phyloP scores from a whole-genome alignment of 1,140 invertebrate species.

The Oncopodura yosiiana region DNA sequence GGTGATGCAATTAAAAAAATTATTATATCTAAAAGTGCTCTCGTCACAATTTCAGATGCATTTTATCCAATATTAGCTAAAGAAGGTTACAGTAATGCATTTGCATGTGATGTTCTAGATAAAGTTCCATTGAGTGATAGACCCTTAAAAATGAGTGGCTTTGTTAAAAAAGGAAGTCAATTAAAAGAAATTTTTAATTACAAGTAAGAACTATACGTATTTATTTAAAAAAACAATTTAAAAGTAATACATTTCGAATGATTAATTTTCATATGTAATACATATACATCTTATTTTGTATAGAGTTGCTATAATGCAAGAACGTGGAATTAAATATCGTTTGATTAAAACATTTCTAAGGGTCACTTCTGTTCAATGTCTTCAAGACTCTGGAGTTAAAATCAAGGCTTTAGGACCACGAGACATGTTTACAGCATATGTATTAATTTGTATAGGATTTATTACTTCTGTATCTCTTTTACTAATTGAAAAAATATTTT shows the following conservation, averaged over 20 bases:
- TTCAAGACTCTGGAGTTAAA: not conserved
- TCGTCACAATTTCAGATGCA: slow-evolving; percentile 19
- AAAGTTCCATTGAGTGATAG: not conserved
- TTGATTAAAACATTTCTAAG: slow-evolving; percentile 12
- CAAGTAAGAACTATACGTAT: no score
- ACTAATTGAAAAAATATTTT: not conserved
- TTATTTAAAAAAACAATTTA: no score
- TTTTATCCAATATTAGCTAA: slow-evolving; percentile 22
- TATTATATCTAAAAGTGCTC: not conserved
- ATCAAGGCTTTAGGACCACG: not conserved
- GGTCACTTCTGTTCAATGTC: slow-evolving; percentile 15
- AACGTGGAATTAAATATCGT: slow-evolving; percentile 19
- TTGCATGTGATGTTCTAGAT: slow-evolving; percentile 6
- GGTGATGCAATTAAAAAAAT: slow-evolving; percentile 1
- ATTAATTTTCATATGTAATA: no score
- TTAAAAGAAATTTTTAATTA: slow-evolving; percentile 24
- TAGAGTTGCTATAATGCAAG: slow-evolving; percentile 23
- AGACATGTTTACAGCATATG: slow-evolving; percentile 23
- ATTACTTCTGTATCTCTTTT: not conserved
- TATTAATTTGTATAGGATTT: not conserved
- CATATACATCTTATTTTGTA: not conserved
- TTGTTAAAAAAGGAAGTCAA: slow-evolving; percentile 20
- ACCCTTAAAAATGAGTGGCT: slow-evolving; percentile 7
- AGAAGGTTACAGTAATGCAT: not conserved
- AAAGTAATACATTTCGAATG: no score